Evolutionary conservation across 1,140 invertebrate genomes (phyloP).

Genomic region (Radopholus similis): DNA sequence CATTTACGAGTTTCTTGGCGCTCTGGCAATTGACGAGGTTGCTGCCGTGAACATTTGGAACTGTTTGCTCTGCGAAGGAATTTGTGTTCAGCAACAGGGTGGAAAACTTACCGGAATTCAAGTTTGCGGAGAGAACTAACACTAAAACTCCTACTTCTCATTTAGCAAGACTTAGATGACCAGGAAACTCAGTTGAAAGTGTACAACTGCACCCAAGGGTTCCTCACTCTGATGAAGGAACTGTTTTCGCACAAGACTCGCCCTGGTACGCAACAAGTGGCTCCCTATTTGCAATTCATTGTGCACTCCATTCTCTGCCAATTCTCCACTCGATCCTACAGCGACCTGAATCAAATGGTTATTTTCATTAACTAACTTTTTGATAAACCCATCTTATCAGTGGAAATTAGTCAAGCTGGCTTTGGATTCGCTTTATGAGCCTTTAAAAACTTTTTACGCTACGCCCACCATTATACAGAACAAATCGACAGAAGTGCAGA

Average conservation of each 20-base stretch:
- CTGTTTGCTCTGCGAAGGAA: slow-evolving; percentile 29
- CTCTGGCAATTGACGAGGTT: slow-evolving; percentile 30
- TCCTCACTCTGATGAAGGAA: slow-evolving; percentile 24
- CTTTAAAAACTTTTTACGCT: slow-evolving; percentile 30
- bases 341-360: slow-evolving; percentile 29
- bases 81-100: slow-evolving; percentile 27
- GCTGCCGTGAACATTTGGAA: slow-evolving; percentile 30
- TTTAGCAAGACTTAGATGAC: slow-evolving; percentile 33
- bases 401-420: slow-evolving; percentile 30
- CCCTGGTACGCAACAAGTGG: slow-evolving; percentile 16
- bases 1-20: slow-evolving; percentile 26
- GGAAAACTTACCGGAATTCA: slow-evolving; percentile 24
- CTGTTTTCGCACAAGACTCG: slow-evolving; percentile 23
- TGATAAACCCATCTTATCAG: slow-evolving; percentile 9
- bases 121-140: neutral
- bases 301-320: slow-evolving; percentile 32
- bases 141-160: neutral
- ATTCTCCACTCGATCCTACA: slow-evolving; percentile 27
- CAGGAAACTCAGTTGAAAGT: slow-evolving; percentile 21
- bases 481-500: slow-evolving; percentile 24
- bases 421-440: slow-evolving; percentile 26
- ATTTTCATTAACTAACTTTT: neutral
- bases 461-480: slow-evolving; percentile 22
- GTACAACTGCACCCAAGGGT: slow-evolving; percentile 34
- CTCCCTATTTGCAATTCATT: slow-evolving; percentile 31